Percentiles rank a stretch among this genome's conserved stretches.
These are phyloP conservation scores for Stratiolaelaps scimitus DNA, from an alignment of 1,140 invertebrate species.

Conservation along the genomic window DNA sequence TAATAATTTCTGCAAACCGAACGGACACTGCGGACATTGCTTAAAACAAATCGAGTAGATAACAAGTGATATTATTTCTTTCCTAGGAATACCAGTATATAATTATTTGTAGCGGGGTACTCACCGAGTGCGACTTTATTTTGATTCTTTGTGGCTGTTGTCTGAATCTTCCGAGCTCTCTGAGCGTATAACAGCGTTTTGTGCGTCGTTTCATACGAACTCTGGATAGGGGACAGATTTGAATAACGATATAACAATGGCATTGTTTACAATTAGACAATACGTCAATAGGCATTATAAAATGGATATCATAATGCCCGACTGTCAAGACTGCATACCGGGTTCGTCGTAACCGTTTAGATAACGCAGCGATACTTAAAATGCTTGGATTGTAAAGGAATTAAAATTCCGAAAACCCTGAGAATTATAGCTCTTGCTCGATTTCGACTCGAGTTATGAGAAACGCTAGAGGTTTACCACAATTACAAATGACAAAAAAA, in stretches of 20 bases:
- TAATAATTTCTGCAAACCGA: background rate
- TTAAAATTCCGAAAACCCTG: too few relatives aligned
- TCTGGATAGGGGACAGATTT: background rate
- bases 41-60: background rate
- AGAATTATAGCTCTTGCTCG: too few relatives aligned
- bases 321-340: too few relatives aligned
- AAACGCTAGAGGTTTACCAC: background rate
- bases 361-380: too few relatives aligned
- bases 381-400: too few relatives aligned
- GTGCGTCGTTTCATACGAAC: slow-evolving; percentile 20
- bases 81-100: too few relatives aligned
- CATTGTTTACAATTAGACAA: too few relatives aligned
- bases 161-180: slow-evolving; percentile 8
- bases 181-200: slow-evolving; percentile 10
- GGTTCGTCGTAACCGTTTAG: too few relatives aligned
- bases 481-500: background rate
- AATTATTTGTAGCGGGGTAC: background rate
- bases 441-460: background rate
- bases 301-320: too few relatives aligned
- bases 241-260: too few relatives aligned
- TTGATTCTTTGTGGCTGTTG: background rate
- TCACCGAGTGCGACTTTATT: slow-evolving; percentile 7
- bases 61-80: too few relatives aligned
- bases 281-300: too few relatives aligned
- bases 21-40: background rate